Conservation (phyloP, 2,797 vertebrate genomes). For the Pyrocephalus nanus region DNA sequence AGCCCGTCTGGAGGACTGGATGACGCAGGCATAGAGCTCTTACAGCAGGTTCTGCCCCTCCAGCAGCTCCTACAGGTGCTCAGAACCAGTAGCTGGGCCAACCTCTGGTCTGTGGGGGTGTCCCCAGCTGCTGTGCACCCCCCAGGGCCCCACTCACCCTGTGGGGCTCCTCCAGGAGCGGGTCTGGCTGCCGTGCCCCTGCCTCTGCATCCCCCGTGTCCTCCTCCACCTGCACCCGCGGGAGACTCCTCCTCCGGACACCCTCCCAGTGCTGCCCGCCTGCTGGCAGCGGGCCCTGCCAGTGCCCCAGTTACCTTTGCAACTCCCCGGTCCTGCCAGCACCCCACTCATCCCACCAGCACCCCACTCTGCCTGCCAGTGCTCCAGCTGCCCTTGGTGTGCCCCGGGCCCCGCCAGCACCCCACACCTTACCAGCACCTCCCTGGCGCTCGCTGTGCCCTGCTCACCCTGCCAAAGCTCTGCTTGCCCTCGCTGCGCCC, state of each 20-base stretch:
- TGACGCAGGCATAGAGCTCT: not conserved
- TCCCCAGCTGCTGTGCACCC: not conserved
- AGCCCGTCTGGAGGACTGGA: fast-evolving
- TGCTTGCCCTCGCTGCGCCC: not conserved
- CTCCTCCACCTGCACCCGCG: not conserved
- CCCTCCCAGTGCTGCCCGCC: not conserved
- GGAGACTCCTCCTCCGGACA: conserved; percentile 54
- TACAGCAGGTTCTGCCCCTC: not conserved
- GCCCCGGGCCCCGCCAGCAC: not conserved
- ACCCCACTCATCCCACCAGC: not conserved
- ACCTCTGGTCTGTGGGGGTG: not conserved
- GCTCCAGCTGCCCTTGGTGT: not conserved
- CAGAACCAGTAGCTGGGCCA: not conserved
- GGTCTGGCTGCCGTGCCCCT: not conserved
- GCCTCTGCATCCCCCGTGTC: conserved; percentile 8
- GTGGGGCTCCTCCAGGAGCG: not conserved
- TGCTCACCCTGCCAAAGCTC: not conserved
- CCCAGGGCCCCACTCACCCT: conserved; percentile 19
- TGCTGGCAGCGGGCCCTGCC: not conserved
- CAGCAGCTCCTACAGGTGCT: not conserved
- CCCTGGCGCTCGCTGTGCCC: not conserved
- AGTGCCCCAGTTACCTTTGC: not conserved
- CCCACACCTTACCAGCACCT: no score
- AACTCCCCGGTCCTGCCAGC: not conserved
- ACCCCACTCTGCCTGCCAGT: not conserved